Percentiles rank a stretch among this genome's conserved stretches.
phyloP scores from a whole-genome alignment of 2,888 invertebrate species.

The Melinopterus prodromus region DNA sequence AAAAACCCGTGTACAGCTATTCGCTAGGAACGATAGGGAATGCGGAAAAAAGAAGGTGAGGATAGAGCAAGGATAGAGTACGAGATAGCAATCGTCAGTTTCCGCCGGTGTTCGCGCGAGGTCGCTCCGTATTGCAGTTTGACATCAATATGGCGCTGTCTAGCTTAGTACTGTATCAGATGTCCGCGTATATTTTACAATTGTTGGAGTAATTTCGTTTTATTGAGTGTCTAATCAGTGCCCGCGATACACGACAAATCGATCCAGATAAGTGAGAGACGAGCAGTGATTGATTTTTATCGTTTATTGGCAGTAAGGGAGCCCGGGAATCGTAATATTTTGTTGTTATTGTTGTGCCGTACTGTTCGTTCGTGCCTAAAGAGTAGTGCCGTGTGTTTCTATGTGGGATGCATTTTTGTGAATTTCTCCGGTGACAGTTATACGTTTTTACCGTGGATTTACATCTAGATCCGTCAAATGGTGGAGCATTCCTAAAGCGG shows the following conservation, averaged over 20 bases:
- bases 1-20: neutral
- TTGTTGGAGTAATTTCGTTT: constrained; percentile 4
- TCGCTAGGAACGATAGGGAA: neutral
- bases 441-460: constrained; percentile 17
- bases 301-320: neutral
- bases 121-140: constrained; percentile 39
- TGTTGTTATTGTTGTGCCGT: constrained; percentile 25
- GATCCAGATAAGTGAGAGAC: neutral
- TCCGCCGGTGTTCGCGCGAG: constrained; percentile 30
- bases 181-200: constrained; percentile 45
- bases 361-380: neutral
- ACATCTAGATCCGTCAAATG: constrained; percentile 8
- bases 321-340: constrained; percentile 34
- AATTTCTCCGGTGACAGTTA: neutral
- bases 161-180: constrained; percentile 49
- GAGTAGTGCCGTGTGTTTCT: neutral
- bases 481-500: neutral
- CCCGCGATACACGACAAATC: neutral
- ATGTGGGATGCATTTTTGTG: neutral
- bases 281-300: constrained; percentile 4
- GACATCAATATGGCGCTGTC: constrained; percentile 54
- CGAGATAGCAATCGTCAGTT: constrained; percentile 26
- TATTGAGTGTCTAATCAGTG: neutral
- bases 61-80: neutral
- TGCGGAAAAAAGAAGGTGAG: constrained; percentile 4